phyloP scores from a whole-genome alignment of 2,113 vertebrate genomes.

The Toxotes chatareus region DNA sequence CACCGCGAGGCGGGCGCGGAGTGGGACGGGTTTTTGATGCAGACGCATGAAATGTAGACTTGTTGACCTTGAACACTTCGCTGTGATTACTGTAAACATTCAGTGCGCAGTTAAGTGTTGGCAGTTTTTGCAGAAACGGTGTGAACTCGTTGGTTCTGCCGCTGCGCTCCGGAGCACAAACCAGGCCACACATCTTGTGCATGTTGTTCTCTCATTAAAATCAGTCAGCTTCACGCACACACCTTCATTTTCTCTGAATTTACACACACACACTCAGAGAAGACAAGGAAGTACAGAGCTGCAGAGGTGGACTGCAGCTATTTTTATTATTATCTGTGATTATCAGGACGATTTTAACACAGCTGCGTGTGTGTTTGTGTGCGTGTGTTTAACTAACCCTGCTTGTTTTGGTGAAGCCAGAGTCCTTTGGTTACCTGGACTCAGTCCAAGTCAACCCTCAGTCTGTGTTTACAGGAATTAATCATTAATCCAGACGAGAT shows the following conservation, averaged over 20 bases:
- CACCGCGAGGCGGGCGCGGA: neutral
- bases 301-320: slow-evolving; percentile 18
- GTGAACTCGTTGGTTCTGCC: neutral
- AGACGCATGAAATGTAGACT: neutral
- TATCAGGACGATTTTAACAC: slow-evolving; percentile 27
- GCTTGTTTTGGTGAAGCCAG: slow-evolving; percentile 33
- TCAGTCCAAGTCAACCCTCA: slow-evolving; percentile 51
- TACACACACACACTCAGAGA: neutral
- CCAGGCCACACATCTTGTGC: neutral
- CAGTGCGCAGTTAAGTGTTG: neutral
- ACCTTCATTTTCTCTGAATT: neutral
- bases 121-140: neutral
- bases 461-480: slow-evolving; percentile 47
- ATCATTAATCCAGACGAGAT: slow-evolving; percentile 40
- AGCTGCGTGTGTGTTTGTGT: neutral
- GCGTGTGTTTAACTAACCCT: slow-evolving; percentile 19
- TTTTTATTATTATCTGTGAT: slow-evolving; percentile 30
- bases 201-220: neutral
- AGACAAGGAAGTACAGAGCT: slow-evolving; percentile 28
- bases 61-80: neutral
- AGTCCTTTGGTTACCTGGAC: slow-evolving; percentile 60
- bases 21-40: neutral
- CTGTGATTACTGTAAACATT: neutral
- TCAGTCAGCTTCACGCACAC: neutral
- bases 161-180: slow-evolving; percentile 25